Evolutionary conservation across 1,140 invertebrate genomes (phyloP).

Genomic region (Drosophila kurseongensis): DNA sequence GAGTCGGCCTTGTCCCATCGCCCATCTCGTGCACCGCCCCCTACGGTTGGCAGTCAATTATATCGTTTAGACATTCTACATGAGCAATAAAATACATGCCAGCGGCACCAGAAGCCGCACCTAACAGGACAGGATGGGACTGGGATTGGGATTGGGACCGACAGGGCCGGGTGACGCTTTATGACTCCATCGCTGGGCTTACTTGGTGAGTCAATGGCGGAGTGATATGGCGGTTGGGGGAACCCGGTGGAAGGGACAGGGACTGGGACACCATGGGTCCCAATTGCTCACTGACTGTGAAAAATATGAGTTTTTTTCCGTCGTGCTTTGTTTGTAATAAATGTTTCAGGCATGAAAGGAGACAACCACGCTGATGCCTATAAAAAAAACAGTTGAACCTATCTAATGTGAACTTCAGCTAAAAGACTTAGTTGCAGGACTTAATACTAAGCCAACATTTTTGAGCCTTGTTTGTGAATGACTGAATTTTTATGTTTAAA

Average conservation of each 20-base stretch:
- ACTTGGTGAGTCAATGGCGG: constrained; percentile 25
- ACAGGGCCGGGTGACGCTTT: constrained; percentile 39
- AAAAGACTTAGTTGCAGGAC: no score
- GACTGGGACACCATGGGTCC: constrained; percentile 15
- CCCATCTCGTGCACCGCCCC: constrained; percentile 13
- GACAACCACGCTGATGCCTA: not conserved
- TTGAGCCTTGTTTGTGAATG: no score
- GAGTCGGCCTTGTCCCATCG: constrained; percentile 31
- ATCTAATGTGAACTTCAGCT: not conserved
- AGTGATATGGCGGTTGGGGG: not conserved
- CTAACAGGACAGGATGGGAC: constrained; percentile 20
- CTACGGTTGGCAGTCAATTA: constrained; percentile 64
- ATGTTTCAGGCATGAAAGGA: constrained; percentile 47
- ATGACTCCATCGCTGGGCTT: constrained; percentile 57
- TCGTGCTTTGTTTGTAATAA: constrained; percentile 52
- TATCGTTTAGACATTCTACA: constrained; percentile 73
- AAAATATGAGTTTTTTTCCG: constrained; percentile 23
- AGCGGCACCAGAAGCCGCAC: constrained; percentile 45
- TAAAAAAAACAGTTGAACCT: not conserved
- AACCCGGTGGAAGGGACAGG: constrained; percentile 7
- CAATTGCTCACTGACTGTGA: constrained; percentile 58
- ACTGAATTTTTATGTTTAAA: no score
- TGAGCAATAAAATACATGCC: constrained; percentile 71
- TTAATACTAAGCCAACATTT: no score
- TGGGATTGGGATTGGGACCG: constrained; percentile 15